Evolutionary conservation across 2,888 invertebrate genomes (phyloP).

Genomic region (Microplitis manilae): DNA sequence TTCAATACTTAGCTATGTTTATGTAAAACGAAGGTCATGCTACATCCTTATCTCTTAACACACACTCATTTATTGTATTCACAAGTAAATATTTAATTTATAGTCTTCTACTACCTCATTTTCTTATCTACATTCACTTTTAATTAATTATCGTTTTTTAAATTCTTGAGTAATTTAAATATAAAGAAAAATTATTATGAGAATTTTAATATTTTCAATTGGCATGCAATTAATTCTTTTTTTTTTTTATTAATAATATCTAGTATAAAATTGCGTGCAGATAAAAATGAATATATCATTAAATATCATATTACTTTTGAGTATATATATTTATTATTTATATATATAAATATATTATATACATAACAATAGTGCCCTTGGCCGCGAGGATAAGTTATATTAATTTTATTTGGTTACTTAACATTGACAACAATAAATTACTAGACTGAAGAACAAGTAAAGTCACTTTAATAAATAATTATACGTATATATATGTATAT

Average conservation of each 20-base stretch:
- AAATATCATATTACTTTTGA: neutral
- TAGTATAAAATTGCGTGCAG: neutral
- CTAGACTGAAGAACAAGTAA: constrained; percentile 16
- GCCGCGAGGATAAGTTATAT: constrained; percentile 19
- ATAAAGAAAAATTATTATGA: neutral
- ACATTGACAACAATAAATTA: neutral
- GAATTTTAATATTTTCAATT: neutral
- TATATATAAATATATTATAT: no score
- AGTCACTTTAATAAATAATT: constrained; percentile 12
- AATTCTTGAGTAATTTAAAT: neutral
- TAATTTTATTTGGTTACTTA: constrained; percentile 1
- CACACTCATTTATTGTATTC: neutral
- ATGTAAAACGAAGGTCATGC: constrained; percentile 58
- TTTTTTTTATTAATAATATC: neutral
- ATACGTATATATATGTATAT: neutral
- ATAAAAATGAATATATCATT: neutral
- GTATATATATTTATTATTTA: neutral
- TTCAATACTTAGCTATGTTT: constrained; percentile 30
- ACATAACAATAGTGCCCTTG: constrained; percentile 1
- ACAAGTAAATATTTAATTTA: constrained; percentile 30
- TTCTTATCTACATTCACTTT: constrained; percentile 19
- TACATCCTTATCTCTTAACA: constrained; percentile 57
- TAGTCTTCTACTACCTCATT: constrained; percentile 1
- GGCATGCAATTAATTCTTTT: neutral
- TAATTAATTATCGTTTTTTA: neutral